phyloP scores from a whole-genome alignment of 1,140 invertebrate species.

The Heliothis virescens region DNA sequence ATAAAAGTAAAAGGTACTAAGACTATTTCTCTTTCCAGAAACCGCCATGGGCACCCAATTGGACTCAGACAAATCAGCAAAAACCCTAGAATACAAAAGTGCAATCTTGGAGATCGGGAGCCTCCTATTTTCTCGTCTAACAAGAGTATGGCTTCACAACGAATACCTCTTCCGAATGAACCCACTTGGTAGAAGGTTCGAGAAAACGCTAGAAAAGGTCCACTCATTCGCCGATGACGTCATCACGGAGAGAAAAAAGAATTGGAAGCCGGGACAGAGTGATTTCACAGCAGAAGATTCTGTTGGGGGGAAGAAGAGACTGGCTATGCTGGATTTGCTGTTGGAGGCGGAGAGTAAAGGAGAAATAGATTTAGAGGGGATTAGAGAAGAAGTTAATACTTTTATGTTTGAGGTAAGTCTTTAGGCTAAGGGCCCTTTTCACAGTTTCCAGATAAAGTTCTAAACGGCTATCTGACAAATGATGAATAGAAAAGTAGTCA shows the following conservation, averaged over 20 bases:
- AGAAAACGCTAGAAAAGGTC: conserved; percentile 87
- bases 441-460: no score
- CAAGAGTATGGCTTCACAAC: conserved; percentile 86
- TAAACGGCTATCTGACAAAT: no score
- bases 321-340: conserved; percentile 81
- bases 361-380: conserved; percentile 88
- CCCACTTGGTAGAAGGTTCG: conserved; percentile 85
- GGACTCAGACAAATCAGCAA: conserved; percentile 86
- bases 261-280: conserved; percentile 52
- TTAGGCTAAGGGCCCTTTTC: no score
- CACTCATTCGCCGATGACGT: conserved; percentile 89
- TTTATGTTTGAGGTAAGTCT: conserved; percentile 91
- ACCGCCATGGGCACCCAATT: conserved; percentile 91
- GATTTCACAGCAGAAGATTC: conserved; percentile 38
- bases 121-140: conserved; percentile 58
- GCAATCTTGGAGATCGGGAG: conserved; percentile 63
- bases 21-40: conserved; percentile 80
- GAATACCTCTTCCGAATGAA: conserved; percentile 87
- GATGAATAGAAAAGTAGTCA: no score
- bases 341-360: conserved; percentile 87
- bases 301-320: conserved; percentile 62
- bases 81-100: conserved; percentile 84
- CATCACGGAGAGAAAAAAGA: conserved; percentile 71
- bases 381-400: conserved; percentile 94
- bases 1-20: no score